A percentile compares a stretch with the other conserved stretches of the same genome.
These are phyloP conservation scores for Acanthisitta chloris DNA, from an alignment of 2,113 vertebrate species.

Conservation along the genomic window DNA sequence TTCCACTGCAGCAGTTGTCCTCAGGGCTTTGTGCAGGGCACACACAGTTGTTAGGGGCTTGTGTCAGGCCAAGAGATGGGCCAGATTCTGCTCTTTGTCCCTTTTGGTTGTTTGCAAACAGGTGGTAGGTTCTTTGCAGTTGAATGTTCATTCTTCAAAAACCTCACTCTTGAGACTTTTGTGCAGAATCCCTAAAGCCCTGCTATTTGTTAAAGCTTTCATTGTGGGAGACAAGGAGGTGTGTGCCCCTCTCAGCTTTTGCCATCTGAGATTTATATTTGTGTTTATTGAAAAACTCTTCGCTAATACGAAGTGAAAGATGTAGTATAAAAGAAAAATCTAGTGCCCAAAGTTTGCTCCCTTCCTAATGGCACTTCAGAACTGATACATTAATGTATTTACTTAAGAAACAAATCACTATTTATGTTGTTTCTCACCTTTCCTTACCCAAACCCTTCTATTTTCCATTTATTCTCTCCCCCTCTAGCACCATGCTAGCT, in stretches of 20 bases:
- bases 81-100: not conserved
- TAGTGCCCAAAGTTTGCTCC: not conserved
- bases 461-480: not conserved
- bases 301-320: not conserved
- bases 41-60: not conserved
- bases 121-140: not conserved
- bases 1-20: not conserved
- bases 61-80: not conserved
- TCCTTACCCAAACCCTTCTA: not conserved
- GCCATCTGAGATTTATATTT: not conserved
- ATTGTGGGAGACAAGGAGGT: not conserved
- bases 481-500: not conserved
- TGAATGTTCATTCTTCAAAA: not conserved
- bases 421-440: not conserved
- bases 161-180: not conserved
- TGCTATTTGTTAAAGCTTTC: not conserved
- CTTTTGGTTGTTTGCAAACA: not conserved
- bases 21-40: not conserved
- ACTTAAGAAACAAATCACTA: not conserved
- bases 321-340: not conserved
- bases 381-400: not conserved
- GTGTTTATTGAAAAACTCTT: not conserved
- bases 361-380: not conserved
- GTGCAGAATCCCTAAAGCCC: not conserved
- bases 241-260: not conserved